Conservation (phyloP, 2,797 vertebrate genomes). For the Momotus momota region DNA sequence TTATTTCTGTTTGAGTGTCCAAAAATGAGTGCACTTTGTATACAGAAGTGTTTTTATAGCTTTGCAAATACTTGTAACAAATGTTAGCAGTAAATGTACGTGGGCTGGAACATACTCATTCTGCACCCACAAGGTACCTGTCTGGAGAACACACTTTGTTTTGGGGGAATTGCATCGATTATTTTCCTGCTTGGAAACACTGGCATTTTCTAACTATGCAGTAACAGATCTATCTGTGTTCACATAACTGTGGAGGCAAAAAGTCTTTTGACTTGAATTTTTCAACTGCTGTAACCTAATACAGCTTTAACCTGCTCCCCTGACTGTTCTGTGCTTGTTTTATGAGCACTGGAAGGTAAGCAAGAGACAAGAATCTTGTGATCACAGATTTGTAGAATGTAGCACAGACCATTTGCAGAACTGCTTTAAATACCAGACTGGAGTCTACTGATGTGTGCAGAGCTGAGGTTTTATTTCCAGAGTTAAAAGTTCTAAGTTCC, state of each 20-base stretch:
- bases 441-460: background rate
- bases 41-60: background rate
- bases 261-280: background rate
- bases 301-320: background rate
- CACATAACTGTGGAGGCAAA: background rate
- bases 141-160: background rate
- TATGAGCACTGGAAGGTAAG: background rate
- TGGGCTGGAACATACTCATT: rapidly evolving
- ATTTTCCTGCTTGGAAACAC: background rate
- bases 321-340: background rate
- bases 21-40: background rate
- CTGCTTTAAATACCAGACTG: background rate
- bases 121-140: background rate
- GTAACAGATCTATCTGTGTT: background rate
- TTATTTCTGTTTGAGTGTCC: background rate
- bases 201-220: background rate
- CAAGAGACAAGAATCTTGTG: background rate
- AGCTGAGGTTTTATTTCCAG: background rate
- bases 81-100: rapidly evolving
- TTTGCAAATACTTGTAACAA: background rate
- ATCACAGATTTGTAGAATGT: background rate
- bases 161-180: background rate
- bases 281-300: background rate
- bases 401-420: background rate
- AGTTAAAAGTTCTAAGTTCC: background rate